phyloP scores from a whole-genome alignment of 1,140 invertebrate genomes.

The Pseudomyrmex cubaensis region DNA sequence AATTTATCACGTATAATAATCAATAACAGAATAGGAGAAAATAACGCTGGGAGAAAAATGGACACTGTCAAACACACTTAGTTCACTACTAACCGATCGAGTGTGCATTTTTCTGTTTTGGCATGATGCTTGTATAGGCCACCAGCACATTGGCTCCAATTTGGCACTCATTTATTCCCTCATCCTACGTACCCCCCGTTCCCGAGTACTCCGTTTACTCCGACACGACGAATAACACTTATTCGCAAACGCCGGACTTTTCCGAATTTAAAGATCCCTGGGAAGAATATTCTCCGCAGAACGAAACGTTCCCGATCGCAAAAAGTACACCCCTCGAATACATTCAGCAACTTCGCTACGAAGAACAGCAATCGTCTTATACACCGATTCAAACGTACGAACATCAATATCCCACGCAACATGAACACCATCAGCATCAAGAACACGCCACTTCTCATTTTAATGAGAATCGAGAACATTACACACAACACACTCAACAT shows the following conservation, averaged over 20 bases:
- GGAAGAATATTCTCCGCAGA: constrained; percentile 82
- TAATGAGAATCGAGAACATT: constrained; percentile 30
- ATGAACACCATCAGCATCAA: constrained; percentile 30
- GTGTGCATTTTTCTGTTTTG: constrained; percentile 82
- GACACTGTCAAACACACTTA: constrained; percentile 72
- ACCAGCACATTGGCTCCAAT: constrained; percentile 83
- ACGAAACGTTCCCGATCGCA: constrained; percentile 52
- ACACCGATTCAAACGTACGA: background rate
- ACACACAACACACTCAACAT: constrained; percentile 22
- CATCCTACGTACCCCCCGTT: constrained; percentile 53
- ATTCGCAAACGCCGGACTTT: constrained; percentile 74
- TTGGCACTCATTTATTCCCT: constrained; percentile 79
- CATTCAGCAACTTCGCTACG: background rate
- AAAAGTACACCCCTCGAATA: background rate
- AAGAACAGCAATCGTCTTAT: constrained; percentile 29
- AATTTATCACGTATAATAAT: background rate
- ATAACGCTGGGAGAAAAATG: constrained; percentile 68
- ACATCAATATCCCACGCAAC: background rate
- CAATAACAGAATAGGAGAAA: background rate
- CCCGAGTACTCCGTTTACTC: constrained; percentile 42
- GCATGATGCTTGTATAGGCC: constrained; percentile 83
- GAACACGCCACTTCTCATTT: constrained; percentile 28
- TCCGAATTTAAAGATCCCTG: constrained; percentile 87
- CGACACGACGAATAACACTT: constrained; percentile 56
- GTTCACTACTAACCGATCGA: constrained; percentile 79